Base-by-base conservation (phyloP, 2,797 vertebrate species). In the Spinus pinus region DNA sequence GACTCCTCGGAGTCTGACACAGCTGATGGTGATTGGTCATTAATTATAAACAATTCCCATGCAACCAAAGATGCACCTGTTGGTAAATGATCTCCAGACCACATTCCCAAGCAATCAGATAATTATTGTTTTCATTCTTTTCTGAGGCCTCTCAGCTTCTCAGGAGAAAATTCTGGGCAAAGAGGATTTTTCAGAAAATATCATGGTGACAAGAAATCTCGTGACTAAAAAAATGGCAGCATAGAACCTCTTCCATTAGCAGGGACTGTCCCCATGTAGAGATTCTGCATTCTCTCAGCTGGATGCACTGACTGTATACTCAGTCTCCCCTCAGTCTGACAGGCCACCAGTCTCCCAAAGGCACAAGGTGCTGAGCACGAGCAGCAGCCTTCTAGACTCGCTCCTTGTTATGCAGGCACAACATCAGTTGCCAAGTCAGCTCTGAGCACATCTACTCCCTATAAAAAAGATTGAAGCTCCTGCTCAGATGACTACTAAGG, bases 401-500 rank as follows among this genome's bases (percentile, higher is more conserved):
- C 12, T 81, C 10, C 42, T 33, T 9, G 2, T 8, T 12, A 1
- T 54, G 25, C 39, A 69, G 51, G 41, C 31, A 51, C 14, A 64
- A 37, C 3, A 4, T 13, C 46, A 30, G 60, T 19, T n/a, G 46
- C 78, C 54, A 23, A 6, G 2, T 21, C 84, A 77, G 66, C 66
- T 44, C 46, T 0, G 1, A 72, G 54, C 4, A 8, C 41, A 30
- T 41, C 42, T 66, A 2, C 31, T 61, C 30, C 67, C 60, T 0
- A 0, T 10, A 53, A 21, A 28, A 57, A 85, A 46, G 12, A 61
- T 17, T 51, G 74, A 30, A 74, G 17, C 7, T 81, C 20, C 62
- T 44, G 24, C 70, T 79, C 62, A 60, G 60, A 20, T 0, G 9
- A 44, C 60, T 33, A 5, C 39, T 80, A 4, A 50, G 30, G 28